These are phyloP conservation scores for Rhinopomastus cyanomelas DNA, from an alignment of 2,113 vertebrate genomes.

Conservation along the genomic window DNA sequence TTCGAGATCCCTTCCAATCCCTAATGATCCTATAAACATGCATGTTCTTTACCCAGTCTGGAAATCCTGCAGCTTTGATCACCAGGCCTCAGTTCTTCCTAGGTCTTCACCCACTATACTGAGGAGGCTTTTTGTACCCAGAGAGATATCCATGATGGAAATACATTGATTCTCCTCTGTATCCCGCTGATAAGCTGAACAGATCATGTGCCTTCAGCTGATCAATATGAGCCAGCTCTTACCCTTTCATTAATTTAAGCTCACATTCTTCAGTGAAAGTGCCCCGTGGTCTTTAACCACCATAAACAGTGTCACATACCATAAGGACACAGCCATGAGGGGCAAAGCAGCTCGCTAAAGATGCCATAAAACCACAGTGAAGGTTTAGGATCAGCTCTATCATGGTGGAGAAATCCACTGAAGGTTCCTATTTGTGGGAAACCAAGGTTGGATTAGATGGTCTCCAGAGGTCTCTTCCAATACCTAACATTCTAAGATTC, in stretches of 20 bases:
- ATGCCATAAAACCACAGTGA: background rate
- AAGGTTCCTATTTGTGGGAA: background rate
- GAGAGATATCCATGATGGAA: background rate
- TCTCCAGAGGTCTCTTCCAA: too few relatives aligned
- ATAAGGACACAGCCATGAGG: background rate
- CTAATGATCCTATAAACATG: too few relatives aligned
- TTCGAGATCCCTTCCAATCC: too few relatives aligned
- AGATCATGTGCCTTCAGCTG: background rate
- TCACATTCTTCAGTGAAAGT: background rate
- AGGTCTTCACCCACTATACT: accelerated
- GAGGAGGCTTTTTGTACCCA: background rate
- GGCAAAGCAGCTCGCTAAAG: background rate
- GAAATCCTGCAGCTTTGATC: background rate
- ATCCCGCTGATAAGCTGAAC: background rate
- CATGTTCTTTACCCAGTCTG: background rate
- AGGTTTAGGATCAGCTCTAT: background rate
- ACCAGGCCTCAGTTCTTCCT: accelerated
- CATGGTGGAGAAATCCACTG: background rate
- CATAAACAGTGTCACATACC: background rate
- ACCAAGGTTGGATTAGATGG: too few relatives aligned
- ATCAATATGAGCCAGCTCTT: background rate
- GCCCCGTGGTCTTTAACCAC: background rate
- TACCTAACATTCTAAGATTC: too few relatives aligned
- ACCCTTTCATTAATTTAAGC: background rate
- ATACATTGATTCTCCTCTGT: background rate